Evolutionary conservation across 2,888 invertebrate species (phyloP).

Genomic region (Taenaris catops): DNA sequence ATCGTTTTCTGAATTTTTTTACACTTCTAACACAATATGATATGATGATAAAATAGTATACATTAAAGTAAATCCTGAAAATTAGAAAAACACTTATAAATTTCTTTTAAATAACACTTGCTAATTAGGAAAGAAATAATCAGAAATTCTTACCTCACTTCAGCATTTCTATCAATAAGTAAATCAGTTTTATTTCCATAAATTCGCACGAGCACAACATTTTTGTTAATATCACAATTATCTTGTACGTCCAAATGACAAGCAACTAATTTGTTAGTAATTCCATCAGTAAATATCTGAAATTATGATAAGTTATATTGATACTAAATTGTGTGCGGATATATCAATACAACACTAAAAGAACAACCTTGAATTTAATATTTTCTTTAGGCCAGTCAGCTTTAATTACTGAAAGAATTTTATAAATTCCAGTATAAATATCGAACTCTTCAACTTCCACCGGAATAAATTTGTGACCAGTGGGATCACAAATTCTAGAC

Average conservation of each 20-base stretch:
- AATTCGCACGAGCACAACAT: slow-evolving; percentile 90
- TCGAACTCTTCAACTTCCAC: slow-evolving; percentile 83
- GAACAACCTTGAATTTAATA: slow-evolving; percentile 85
- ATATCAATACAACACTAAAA: slow-evolving; percentile 1
- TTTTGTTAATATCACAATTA: slow-evolving; percentile 77
- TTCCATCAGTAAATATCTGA: slow-evolving; percentile 95
- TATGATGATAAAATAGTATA: too few relatives aligned
- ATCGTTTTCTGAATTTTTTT: too few relatives aligned
- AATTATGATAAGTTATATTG: slow-evolving; percentile 20
- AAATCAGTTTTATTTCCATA: slow-evolving; percentile 97
- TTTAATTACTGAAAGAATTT: slow-evolving; percentile 83
- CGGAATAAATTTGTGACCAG: slow-evolving; percentile 72
- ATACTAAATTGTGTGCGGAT: neutral
- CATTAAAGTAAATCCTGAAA: too few relatives aligned
- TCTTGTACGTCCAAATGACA: slow-evolving; percentile 73
- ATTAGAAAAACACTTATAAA: too few relatives aligned
- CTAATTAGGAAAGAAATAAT: too few relatives aligned
- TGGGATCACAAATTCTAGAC: slow-evolving; percentile 45
- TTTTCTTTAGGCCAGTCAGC: slow-evolving; percentile 84
- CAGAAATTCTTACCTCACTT: slow-evolving; percentile 83
- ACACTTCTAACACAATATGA: too few relatives aligned
- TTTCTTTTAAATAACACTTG: too few relatives aligned
- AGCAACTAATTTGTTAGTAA: slow-evolving; percentile 94
- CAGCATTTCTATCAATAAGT: slow-evolving; percentile 92
- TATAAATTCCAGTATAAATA: slow-evolving; percentile 82